phyloP scores from a whole-genome alignment of 2,888 invertebrate genomes.

The Busseola fusca region DNA sequence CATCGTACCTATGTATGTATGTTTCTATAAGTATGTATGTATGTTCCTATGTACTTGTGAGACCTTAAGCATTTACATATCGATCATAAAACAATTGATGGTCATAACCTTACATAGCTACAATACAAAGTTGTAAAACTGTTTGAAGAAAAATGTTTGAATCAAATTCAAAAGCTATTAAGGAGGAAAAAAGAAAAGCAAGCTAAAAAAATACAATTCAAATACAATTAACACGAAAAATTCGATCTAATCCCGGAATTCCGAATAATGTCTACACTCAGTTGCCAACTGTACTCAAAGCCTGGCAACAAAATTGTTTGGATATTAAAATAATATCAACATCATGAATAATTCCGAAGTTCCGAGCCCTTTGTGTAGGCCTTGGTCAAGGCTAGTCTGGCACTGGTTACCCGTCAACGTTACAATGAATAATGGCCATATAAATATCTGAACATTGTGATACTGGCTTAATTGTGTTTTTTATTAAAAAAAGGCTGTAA shows the following conservation, averaged over 20 bases:
- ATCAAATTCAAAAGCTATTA: slow-evolving; percentile 1
- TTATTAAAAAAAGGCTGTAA: slow-evolving; percentile 11
- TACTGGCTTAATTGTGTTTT: slow-evolving; percentile 37
- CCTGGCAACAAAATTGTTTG: slow-evolving; percentile 20
- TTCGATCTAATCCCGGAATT: not conserved
- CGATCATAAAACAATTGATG: slow-evolving; percentile 50
- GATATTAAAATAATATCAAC: slow-evolving; percentile 35
- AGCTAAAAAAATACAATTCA: not conserved
- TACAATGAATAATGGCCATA: slow-evolving; percentile 57
- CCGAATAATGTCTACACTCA: slow-evolving; percentile 1
- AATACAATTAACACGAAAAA: not conserved
- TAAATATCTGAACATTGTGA: slow-evolving; percentile 47
- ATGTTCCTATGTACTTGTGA: slow-evolving; percentile 11
- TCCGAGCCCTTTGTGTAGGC: slow-evolving; percentile 35
- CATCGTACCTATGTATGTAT: slow-evolving; percentile 10
- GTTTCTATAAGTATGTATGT: not conserved
- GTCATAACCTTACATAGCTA: slow-evolving; percentile 30
- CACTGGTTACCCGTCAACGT: slow-evolving; percentile 46
- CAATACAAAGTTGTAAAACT: slow-evolving; percentile 22
- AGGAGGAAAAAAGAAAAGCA: not conserved
- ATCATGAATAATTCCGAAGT: slow-evolving; percentile 51
- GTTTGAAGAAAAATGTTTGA: slow-evolving; percentile 13
- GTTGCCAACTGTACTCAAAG: slow-evolving; percentile 22
- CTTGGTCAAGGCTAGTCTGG: slow-evolving; percentile 43
- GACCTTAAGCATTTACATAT: slow-evolving; percentile 55